Base-by-base conservation (phyloP, 2,888 invertebrate genomes). In the Drosophila antonietae region DNA sequence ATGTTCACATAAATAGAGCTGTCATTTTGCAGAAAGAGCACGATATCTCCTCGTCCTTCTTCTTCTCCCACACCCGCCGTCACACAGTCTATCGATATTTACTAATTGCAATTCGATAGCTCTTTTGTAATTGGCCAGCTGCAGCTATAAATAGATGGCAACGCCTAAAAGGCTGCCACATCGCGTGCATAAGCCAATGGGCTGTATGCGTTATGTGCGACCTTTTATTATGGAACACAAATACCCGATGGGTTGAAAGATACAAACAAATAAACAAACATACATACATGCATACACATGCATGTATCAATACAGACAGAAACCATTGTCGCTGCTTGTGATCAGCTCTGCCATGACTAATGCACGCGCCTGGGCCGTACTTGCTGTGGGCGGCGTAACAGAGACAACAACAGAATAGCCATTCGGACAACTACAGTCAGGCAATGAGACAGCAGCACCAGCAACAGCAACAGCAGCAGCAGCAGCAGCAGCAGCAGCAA, bases 161-260 rank as follows among this genome's bases (percentile, higher is more conserved):
- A 41, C 78, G 76, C 78, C 78, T 80, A 66, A 78, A 80, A 80
- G 59, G 35, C 76, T 78, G 65, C 76, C 52, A 56, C 56, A 61
- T 9, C 2, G 44, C 55, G 41, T 55, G 12, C n/a, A 47, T 23
- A 39, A 49, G n/a, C 31, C 55, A 39, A 55, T 28, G 55, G n/a
- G 39, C 53, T 23, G 53, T 39, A 33, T 55, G 55, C 28, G 55
- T 55, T 55, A 55, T 41, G 39, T 55, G 39, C 55, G 52, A 39
- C 39, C 28, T 18, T 55, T 14, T 18, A 46, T 58, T 46, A 35
- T 35, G 35, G 44, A 57, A 46, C 57, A 35, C 57, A 35, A 55
- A 55, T 23, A 8, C 18, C 55, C 41, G 31, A 28, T 31, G n/a
- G 28, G 15, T 14, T 35, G 20, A 14, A 20, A 15, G 20, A 14